Evolutionary conservation across 1,140 invertebrate genomes (phyloP).

Genomic region (Cataglyphis hispanica): DNA sequence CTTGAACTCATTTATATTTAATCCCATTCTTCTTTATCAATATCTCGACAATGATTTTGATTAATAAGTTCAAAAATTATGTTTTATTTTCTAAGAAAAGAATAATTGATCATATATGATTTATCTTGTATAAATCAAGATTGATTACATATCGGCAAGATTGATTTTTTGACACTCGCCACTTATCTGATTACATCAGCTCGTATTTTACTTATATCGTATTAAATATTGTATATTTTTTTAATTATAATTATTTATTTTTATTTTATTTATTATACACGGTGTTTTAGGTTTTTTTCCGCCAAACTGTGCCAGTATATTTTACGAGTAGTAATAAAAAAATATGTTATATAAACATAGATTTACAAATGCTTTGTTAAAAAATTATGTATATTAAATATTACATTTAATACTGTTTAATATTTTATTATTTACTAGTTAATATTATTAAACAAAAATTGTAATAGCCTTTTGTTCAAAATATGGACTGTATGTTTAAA

Average conservation of each 20-base stretch:
- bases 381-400: background rate
- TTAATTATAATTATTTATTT: no score
- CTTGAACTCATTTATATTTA: background rate
- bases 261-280: constrained; percentile 19
- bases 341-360: no score
- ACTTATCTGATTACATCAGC: constrained; percentile 13
- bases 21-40: background rate
- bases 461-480: background rate
- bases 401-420: constrained; percentile 8
- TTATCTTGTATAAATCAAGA: background rate
- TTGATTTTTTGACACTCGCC: background rate
- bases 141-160: constrained; percentile 11
- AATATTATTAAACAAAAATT: background rate
- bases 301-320: no score
- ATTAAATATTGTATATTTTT: background rate
- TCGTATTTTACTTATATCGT: background rate
- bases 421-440: background rate
- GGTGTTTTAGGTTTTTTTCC: no score
- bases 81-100: constrained; percentile 11
- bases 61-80: constrained; percentile 4
- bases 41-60: background rate
- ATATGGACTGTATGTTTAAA: background rate
- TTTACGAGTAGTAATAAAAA: no score
- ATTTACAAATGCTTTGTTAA: no score
- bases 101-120: constrained; percentile 9